A percentile compares a stretch with the other conserved stretches of the same genome.
phyloP scores from a whole-genome alignment of 2,888 invertebrate species.

The Amaurobius ferox region DNA sequence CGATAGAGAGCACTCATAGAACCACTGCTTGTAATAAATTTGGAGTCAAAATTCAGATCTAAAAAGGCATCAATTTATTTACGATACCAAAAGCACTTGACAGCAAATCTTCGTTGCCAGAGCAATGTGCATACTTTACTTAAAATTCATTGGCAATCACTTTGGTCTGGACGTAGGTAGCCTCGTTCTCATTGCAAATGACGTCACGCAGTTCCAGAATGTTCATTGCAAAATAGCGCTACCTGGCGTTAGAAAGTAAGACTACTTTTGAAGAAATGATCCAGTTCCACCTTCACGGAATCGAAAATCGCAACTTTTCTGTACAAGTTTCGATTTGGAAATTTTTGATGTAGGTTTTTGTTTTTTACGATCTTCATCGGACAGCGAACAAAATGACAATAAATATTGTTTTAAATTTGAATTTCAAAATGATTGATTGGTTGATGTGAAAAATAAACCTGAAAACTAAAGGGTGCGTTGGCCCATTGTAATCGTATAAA shows the following conservation, averaged over 20 bases:
- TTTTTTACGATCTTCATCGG: too few relatives aligned
- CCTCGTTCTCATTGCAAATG: conserved; percentile 31
- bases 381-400: too few relatives aligned
- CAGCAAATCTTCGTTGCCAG: conserved; percentile 27
- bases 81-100: conserved; percentile 30
- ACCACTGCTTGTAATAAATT: neutral
- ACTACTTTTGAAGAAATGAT: neutral
- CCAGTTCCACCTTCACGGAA: too few relatives aligned
- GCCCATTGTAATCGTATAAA: too few relatives aligned
- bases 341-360: too few relatives aligned
- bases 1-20: conserved; percentile 23
- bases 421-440: too few relatives aligned
- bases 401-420: too few relatives aligned
- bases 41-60: conserved; percentile 30
- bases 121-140: conserved; percentile 66
- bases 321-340: too few relatives aligned
- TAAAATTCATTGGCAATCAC: conserved; percentile 57
- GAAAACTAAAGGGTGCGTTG: too few relatives aligned
- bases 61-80: conserved; percentile 26
- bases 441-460: too few relatives aligned
- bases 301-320: too few relatives aligned
- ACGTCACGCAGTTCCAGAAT: conserved; percentile 26
- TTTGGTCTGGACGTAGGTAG: conserved; percentile 30
- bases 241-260: conserved; percentile 18
- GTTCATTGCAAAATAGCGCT: conserved; percentile 26